Evolutionary conservation across 2,888 invertebrate genomes (phyloP), one percentile per base, ranked within the genome.

Genomic region (Scaptomyza caliginosa): DNA sequence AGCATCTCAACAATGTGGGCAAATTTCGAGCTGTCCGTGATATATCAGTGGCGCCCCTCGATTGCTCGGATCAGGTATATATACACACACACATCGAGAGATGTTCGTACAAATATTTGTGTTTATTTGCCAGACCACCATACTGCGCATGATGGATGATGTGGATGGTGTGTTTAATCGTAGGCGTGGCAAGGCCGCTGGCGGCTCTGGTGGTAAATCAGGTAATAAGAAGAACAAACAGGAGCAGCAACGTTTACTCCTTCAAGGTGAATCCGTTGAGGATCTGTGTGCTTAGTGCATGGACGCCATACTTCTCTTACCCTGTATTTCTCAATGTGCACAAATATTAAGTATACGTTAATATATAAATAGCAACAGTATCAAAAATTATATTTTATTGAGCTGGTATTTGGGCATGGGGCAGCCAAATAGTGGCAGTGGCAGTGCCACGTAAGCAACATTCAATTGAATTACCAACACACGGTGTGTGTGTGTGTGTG

Each of bases 1-100:
- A 97, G 89, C 97, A 97, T 90, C 92, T 97, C 63, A 97, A 97
- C 91, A 97, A 97, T 91, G 97, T 96, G 91, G 97, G 97, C 92
- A 94, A 94, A 91, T 97, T 97, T 92, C 93, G 97, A 90, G 97
- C 97, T 7, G 96, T 97, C 0, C 92, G 97, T 45, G 97, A 97
- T 90, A 97, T 97, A 67, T 95, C 95, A 1, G 94, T 96, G 8
- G 95, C 95, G 4, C 96, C 96, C 5, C 93, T 96, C 75, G 94
- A 95, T 87, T 94, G 95, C 43, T 94, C 94, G 10, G 96, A 96
- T 91, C 95, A 95, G 90, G 93, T 91, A 69, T 23, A 19, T 7
- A 4, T 5, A 24, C n/a, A 7, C 8, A 24, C n/a, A n/a, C 16
- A 13, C 11, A 26, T 16, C 13, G 17, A 43, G 2, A 17, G 17